These are phyloP conservation scores for Clostera curtula DNA, from an alignment of 2,888 invertebrate species.

Conservation along the genomic window DNA sequence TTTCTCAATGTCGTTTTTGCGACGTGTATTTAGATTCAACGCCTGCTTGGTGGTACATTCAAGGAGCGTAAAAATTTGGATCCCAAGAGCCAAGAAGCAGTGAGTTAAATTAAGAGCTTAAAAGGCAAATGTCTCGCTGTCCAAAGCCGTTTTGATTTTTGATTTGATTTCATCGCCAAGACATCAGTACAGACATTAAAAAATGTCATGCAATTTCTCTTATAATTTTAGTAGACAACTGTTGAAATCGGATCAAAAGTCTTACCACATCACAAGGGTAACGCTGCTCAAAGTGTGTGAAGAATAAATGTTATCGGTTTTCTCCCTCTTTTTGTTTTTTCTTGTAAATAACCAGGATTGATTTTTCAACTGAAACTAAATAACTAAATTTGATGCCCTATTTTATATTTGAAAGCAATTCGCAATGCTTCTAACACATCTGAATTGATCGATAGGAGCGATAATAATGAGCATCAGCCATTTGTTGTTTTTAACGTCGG, in stretches of 20 bases:
- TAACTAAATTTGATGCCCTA: too few species aligned
- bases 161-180: slow-evolving; percentile 19
- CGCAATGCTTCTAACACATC: too few species aligned
- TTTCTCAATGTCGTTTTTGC: slow-evolving; percentile 42
- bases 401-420: too few species aligned
- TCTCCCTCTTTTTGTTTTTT: slow-evolving; percentile 3
- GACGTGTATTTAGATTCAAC: slow-evolving; percentile 77
- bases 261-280: neutral
- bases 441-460: too few species aligned
- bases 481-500: too few species aligned
- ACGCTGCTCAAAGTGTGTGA: neutral
- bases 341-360: slow-evolving; percentile 5
- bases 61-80: slow-evolving; percentile 80
- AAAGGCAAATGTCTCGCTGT: slow-evolving; percentile 15
- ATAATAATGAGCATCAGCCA: too few species aligned
- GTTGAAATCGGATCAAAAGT: slow-evolving; percentile 1
- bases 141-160: slow-evolving; percentile 14
- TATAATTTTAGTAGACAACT: too few species aligned
- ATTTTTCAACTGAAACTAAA: too few species aligned
- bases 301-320: neutral
- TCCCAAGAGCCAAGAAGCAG: slow-evolving; percentile 77
- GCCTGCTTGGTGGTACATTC: slow-evolving; percentile 81
- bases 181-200: too few species aligned
- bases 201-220: too few species aligned
- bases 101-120: slow-evolving; percentile 71